A percentile compares a stretch with the other conserved stretches of the same genome.
phyloP scores from a whole-genome alignment of 2,888 invertebrate genomes.

The Caenorhabditis sp. region DNA sequence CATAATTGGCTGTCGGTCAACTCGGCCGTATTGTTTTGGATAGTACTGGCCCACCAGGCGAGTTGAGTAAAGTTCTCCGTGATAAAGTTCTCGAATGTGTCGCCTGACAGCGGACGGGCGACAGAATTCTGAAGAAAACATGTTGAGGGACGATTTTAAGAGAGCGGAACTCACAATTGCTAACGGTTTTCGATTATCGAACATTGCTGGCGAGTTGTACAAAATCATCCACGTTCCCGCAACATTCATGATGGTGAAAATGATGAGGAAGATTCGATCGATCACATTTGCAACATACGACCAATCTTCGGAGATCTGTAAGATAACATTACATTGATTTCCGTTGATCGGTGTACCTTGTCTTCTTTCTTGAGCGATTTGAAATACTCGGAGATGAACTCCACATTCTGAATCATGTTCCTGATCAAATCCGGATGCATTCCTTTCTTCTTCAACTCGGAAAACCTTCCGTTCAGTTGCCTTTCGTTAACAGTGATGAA shows the following conservation, averaged over 20 bases:
- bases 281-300: slow-evolving; percentile 78
- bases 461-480: slow-evolving; percentile 36
- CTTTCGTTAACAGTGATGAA: slow-evolving; percentile 65
- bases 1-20: slow-evolving; percentile 33
- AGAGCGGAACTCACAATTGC: slow-evolving; percentile 51
- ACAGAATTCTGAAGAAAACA: slow-evolving; percentile 44
- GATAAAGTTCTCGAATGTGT: slow-evolving; percentile 67
- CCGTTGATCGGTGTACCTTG: slow-evolving; percentile 68
- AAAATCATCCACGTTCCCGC: slow-evolving; percentile 73
- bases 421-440: slow-evolving; percentile 78
- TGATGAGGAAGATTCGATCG: slow-evolving; percentile 75
- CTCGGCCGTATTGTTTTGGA: slow-evolving; percentile 44
- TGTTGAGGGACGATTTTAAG: background rate
- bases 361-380: slow-evolving; percentile 75
- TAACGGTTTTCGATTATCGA: slow-evolving; percentile 71
- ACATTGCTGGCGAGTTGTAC: slow-evolving; percentile 71
- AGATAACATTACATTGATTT: too few species aligned
- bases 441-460: slow-evolving; percentile 61
- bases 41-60: slow-evolving; percentile 64
- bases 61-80: slow-evolving; percentile 67
- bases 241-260: slow-evolving; percentile 73
- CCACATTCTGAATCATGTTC: slow-evolving; percentile 79
- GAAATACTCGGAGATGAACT: slow-evolving; percentile 78
- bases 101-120: slow-evolving; percentile 62
- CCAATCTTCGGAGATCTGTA: slow-evolving; percentile 78